A percentile compares a stretch with the other conserved stretches of the same genome.
Conservation (phyloP, 2,797 vertebrate genomes). For the Halcyon smyrnensis region DNA sequence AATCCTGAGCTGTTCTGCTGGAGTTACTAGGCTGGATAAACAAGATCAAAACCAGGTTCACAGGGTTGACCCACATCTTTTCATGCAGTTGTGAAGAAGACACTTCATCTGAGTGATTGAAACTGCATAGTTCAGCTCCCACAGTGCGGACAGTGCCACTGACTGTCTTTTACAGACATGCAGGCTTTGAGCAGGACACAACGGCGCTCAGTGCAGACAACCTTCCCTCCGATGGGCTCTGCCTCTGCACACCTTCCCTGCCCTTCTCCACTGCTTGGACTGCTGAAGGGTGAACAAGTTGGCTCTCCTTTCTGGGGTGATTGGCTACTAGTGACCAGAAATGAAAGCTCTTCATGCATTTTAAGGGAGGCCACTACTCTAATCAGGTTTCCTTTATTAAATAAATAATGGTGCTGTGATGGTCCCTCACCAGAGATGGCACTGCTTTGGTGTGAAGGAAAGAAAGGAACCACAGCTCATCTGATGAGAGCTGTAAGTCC, state of each 20-base stretch:
- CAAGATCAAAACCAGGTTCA: background rate
- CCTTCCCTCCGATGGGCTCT: background rate
- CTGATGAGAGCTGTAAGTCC: background rate
- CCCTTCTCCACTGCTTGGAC: background rate
- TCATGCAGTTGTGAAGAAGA: background rate
- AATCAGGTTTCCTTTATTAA: background rate
- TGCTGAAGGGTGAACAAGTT: background rate
- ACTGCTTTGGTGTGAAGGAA: background rate
- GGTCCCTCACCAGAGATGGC: background rate
- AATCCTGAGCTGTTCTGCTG: background rate
- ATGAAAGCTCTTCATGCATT: background rate
- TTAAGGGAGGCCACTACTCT: background rate
- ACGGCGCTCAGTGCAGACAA: background rate
- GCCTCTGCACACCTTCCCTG: rapidly evolving
- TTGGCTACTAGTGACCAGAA: background rate
- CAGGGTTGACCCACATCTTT: background rate
- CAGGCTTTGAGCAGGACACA: background rate
- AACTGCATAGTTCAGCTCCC: background rate
- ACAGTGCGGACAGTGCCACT: rapidly evolving
- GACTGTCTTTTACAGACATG: background rate
- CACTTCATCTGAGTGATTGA: background rate
- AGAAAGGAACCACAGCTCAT: background rate
- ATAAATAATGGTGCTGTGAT: background rate
- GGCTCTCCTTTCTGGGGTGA: background rate
- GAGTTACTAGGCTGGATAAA: background rate